Percentiles rank a stretch among this genome's conserved stretches.
Evolutionary conservation across 2,888 invertebrate species (phyloP).

Genomic region (Ophion ventricosus): DNA sequence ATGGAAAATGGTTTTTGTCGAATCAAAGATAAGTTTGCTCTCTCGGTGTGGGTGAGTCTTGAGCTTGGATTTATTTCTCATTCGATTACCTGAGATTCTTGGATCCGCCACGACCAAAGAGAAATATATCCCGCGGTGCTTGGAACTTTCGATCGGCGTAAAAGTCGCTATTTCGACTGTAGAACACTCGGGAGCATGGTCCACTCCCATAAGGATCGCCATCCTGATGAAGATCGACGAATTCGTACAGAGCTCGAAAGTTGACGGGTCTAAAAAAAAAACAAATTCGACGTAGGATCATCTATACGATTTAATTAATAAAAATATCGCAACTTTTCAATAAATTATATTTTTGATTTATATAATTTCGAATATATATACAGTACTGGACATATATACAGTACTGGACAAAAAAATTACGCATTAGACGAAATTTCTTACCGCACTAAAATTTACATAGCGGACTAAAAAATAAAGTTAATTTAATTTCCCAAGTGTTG

Average conservation of each 20-base stretch:
- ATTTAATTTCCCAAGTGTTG: no score
- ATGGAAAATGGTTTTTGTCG: not conserved
- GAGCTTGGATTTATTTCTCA: slow-evolving; percentile 13
- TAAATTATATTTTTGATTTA: not conserved
- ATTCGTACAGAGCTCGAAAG: slow-evolving; percentile 94
- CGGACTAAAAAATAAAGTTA: no score
- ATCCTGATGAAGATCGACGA: slow-evolving; percentile 94
- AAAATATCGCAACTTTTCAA: not conserved
- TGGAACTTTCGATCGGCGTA: slow-evolving; percentile 91
- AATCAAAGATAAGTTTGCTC: not conserved
- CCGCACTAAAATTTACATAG: no score
- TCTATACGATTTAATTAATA: not conserved
- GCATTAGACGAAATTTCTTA: no score
- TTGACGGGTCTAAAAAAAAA: slow-evolving; percentile 88
- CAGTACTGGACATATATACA: no score
- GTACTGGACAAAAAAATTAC: no score
- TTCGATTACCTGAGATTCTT: slow-evolving; percentile 89
- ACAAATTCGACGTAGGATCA: not conserved
- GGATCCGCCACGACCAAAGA: slow-evolving; percentile 93
- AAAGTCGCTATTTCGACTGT: slow-evolving; percentile 86
- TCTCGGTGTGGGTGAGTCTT: not conserved
- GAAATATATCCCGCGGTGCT: slow-evolving; percentile 92
- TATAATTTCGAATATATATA: no score
- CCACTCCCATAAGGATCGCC: slow-evolving; percentile 91
- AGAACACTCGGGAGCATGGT: slow-evolving; percentile 91